Evolutionary conservation across 2,888 invertebrate genomes (phyloP).

Genomic region (Tenthredo mesomela): DNA sequence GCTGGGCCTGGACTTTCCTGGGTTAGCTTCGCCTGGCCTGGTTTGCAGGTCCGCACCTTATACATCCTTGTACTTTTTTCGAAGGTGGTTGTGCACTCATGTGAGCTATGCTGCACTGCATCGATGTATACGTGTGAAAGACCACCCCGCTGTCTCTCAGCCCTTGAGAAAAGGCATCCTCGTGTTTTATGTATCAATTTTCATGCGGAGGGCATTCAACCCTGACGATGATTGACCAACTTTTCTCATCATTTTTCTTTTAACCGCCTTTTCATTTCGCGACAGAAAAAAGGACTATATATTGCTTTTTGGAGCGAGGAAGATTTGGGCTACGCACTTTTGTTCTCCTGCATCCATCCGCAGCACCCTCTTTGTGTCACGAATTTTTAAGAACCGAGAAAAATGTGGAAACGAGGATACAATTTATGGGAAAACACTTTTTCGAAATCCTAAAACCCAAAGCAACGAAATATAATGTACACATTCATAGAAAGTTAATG

Average conservation of each 20-base stretch:
- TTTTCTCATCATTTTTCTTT: constrained; percentile 7
- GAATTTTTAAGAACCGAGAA: background rate
- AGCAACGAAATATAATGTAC: background rate
- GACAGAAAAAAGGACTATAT: background rate
- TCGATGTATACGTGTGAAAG: background rate
- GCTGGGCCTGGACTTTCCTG: constrained; percentile 30
- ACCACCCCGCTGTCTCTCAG: constrained; percentile 41
- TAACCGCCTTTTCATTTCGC: background rate
- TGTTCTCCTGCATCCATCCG: background rate
- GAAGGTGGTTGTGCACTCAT: background rate
- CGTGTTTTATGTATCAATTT: constrained; percentile 46
- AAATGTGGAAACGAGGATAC: background rate
- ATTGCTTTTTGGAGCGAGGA: background rate
- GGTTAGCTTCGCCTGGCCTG: constrained; percentile 35
- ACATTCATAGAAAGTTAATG: background rate
- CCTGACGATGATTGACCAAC: constrained; percentile 35
- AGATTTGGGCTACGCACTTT: background rate
- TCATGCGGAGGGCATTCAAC: constrained; percentile 49
- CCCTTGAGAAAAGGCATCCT: constrained; percentile 29
- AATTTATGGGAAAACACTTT: background rate
- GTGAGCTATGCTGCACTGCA: constrained; percentile 11
- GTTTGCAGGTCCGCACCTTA: constrained; percentile 31
- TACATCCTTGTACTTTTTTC: background rate
- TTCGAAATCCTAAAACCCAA: background rate
- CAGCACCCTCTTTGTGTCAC: background rate